These are phyloP conservation scores for Ceyx margarethae DNA, from an alignment of 2,113 vertebrate genomes.

Conservation along the genomic window DNA sequence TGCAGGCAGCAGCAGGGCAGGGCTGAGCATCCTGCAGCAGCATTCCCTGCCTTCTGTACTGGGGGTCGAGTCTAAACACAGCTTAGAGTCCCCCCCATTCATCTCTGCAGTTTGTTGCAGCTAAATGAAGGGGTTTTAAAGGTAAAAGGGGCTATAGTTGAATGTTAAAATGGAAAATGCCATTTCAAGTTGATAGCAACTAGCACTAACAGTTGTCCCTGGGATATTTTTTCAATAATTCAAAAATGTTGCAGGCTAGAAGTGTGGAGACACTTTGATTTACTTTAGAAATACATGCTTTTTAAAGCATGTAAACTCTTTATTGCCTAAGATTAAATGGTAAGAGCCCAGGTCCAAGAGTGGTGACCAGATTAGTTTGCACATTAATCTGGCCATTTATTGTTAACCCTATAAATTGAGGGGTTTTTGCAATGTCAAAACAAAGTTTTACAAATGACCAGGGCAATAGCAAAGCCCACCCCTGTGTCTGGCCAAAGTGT, in stretches of 20 bases:
- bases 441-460: background rate
- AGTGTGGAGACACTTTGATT: background rate
- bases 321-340: background rate
- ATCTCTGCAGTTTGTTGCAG: background rate
- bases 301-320: background rate
- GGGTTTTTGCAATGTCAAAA: background rate
- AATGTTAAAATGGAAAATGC: background rate
- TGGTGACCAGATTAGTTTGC: background rate
- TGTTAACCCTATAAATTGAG: background rate
- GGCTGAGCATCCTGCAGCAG: fast-evolving
- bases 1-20: background rate
- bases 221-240: background rate
- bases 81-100: background rate
- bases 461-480: background rate
- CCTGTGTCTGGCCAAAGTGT: background rate
- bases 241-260: background rate
- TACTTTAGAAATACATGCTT: background rate
- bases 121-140: background rate
- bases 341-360: background rate
- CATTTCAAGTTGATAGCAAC: background rate
- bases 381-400: background rate
- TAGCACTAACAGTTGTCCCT: background rate
- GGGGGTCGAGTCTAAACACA: background rate
- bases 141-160: background rate
- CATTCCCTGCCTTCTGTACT: background rate